These are phyloP conservation scores for Heterodera filipjevi DNA, from an alignment of 2,888 invertebrate genomes.

Conservation along the genomic window DNA sequence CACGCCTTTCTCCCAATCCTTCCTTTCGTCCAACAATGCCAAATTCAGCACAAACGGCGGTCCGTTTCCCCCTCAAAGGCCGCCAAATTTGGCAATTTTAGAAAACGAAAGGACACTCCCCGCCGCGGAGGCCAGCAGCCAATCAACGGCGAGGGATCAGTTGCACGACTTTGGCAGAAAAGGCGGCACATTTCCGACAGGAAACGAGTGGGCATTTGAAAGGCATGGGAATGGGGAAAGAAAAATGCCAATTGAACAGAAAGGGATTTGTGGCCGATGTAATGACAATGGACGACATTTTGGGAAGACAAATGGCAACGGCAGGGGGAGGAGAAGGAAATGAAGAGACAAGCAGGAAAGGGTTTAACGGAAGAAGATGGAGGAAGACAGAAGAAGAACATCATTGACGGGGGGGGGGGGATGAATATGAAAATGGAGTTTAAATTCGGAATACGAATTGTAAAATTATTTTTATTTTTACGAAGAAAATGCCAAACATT, in stretches of 20 bases:
- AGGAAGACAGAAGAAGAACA: background rate
- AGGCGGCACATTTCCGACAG: background rate
- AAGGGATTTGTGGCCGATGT: conserved; percentile 13
- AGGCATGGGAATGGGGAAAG: background rate
- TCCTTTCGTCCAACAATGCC: background rate
- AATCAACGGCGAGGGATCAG: background rate
- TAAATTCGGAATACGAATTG: too few species aligned
- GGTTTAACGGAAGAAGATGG: background rate
- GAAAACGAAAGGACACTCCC: background rate
- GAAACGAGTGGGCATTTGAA: background rate
- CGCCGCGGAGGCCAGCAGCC: background rate
- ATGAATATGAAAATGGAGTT: too few species aligned
- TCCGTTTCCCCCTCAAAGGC: background rate
- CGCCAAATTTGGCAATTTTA: background rate
- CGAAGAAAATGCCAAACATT: too few species aligned
- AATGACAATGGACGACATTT: background rate
- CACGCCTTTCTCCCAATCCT: conserved; percentile 4
- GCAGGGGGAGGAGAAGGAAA: background rate
- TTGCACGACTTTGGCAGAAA: background rate
- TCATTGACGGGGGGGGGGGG: background rate
- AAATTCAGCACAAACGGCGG: background rate
- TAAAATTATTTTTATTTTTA: too few species aligned
- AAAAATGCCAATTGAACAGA: background rate
- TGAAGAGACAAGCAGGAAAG: background rate
- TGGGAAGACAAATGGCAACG: background rate